Evolutionary conservation across 1,140 invertebrate genomes (phyloP).

Genomic region (Cotesia vestalis): DNA sequence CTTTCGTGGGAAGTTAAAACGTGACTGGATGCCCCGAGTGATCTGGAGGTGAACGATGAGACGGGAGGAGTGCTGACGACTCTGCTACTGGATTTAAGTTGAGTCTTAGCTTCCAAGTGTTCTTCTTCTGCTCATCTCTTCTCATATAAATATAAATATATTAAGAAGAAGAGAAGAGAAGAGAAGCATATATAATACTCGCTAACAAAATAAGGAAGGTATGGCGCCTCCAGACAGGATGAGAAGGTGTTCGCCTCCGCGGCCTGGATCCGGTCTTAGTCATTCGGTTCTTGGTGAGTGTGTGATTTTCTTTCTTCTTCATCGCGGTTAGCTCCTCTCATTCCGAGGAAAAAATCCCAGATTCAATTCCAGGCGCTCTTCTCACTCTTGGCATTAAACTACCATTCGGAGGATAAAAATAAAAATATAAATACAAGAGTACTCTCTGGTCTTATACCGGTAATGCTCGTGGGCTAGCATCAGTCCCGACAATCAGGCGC

Average conservation of each 20-base stretch:
- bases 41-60: conserved; percentile 29
- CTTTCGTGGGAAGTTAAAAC: conserved; percentile 36
- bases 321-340: not conserved
- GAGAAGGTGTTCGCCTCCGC: conserved; percentile 46
- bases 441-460: too few species aligned
- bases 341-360: too few species aligned
- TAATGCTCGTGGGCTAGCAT: too few species aligned
- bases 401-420: too few species aligned
- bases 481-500: conserved; percentile 33
- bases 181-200: not conserved
- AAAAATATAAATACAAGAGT: too few species aligned
- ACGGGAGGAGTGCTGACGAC: conserved; percentile 27
- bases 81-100: conserved; percentile 19
- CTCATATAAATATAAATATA: not conserved
- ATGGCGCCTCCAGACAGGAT: conserved; percentile 61
- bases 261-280: conserved; percentile 55
- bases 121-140: conserved; percentile 10
- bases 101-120: not conserved
- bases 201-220: conserved; percentile 3
- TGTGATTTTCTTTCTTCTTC: conserved; percentile 7
- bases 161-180: not conserved
- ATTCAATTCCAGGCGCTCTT: not conserved
- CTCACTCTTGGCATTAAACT: too few species aligned
- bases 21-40: conserved; percentile 32
- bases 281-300: conserved; percentile 59